Conservation (phyloP, 2,113 vertebrate genomes). For the Probosciger aterrimus region DNA sequence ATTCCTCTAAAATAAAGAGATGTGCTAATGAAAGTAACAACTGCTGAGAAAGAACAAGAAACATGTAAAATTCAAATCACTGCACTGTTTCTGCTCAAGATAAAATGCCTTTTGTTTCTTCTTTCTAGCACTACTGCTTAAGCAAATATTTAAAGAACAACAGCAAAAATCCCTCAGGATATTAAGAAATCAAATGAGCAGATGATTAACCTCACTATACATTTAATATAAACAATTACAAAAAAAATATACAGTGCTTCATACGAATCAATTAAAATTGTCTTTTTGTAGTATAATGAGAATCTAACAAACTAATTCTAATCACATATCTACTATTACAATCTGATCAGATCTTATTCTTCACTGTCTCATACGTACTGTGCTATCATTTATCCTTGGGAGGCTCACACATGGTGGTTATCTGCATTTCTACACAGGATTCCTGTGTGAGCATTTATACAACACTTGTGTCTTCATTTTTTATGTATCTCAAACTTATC, state of each 20-base stretch:
- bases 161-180: conserved; percentile 26
- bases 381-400: neutral
- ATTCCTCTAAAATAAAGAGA: conserved; percentile 6
- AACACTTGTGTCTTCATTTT: neutral
- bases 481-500: neutral
- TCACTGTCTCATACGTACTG: neutral
- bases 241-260: conserved; percentile 18
- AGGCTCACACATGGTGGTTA: neutral
- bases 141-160: conserved; percentile 36
- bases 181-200: conserved; percentile 43
- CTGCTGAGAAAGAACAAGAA: neutral
- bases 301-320: neutral
- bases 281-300: neutral
- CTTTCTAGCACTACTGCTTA: conserved; percentile 19
- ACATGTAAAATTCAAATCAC: neutral
- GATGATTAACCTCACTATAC: conserved; percentile 37
- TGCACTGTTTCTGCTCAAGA: conserved; percentile 1
- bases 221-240: conserved; percentile 49
- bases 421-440: neutral
- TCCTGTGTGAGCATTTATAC: neutral
- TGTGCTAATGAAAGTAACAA: conserved; percentile 13
- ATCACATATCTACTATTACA: neutral
- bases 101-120: conserved; percentile 21
- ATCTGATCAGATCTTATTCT: neutral
- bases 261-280: conserved; percentile 4